phyloP scores from a whole-genome alignment of 2,888 invertebrate genomes.

The Nymphalis polychloros region DNA sequence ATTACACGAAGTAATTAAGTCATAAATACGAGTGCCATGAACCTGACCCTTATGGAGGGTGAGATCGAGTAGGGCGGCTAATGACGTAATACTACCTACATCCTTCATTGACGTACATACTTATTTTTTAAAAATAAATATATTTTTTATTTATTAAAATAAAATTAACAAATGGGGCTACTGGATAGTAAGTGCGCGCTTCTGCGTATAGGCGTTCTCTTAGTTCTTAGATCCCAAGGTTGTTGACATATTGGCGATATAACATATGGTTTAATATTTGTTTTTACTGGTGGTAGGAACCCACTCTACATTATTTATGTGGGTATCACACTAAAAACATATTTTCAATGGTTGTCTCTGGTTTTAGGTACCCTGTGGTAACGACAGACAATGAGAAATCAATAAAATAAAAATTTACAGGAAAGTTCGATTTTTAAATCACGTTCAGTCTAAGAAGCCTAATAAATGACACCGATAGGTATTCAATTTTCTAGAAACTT shows the following conservation, averaged over 20 bases:
- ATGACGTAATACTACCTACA: not conserved
- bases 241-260: too few species aligned
- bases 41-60: conserved; percentile 24
- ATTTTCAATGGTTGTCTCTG: too few species aligned
- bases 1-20: conserved; percentile 44
- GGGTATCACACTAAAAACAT: too few species aligned
- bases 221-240: too few species aligned
- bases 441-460: conserved; percentile 1
- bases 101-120: not conserved
- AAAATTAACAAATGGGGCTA: not conserved
- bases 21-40: conserved; percentile 41
- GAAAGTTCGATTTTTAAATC: not conserved
- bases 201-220: too few species aligned
- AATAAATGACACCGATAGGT: conserved; percentile 7
- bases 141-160: not conserved
- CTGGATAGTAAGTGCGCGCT: too few species aligned
- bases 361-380: too few species aligned
- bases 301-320: too few species aligned
- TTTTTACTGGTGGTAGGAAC: too few species aligned
- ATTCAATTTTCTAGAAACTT: conserved; percentile 10
- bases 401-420: not conserved
- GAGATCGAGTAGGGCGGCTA: conserved; percentile 4
- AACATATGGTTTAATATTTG: too few species aligned
- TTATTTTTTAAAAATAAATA: not conserved
- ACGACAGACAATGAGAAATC: too few species aligned